phyloP scores from a whole-genome alignment of 2,888 invertebrate species.

The Melanargia galathea region DNA sequence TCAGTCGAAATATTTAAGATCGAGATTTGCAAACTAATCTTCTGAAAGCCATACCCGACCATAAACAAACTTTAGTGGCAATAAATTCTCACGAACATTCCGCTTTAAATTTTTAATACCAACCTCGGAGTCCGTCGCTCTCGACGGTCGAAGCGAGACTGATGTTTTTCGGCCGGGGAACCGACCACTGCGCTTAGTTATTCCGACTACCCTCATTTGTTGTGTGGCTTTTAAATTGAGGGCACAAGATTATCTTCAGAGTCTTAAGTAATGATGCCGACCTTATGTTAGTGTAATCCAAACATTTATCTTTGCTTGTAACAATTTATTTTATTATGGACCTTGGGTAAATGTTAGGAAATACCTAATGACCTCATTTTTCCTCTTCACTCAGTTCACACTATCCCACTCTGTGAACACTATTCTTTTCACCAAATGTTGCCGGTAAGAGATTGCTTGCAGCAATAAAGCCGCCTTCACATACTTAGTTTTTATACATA shows the following conservation, averaged over 20 bases:
- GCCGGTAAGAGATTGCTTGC: no score
- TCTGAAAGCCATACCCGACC: constrained; percentile 60
- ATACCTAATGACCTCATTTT: not conserved
- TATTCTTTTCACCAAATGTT: not conserved
- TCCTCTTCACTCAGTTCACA: no score
- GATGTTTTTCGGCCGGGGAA: constrained; percentile 61
- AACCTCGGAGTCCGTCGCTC: constrained; percentile 61
- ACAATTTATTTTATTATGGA: not conserved
- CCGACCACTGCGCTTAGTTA: constrained; percentile 75
- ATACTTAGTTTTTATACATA: no score
- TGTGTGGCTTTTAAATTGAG: constrained; percentile 71
- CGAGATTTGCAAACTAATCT: constrained; percentile 55
- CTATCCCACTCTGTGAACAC: not conserved
- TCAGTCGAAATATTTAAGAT: constrained; percentile 6
- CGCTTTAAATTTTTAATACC: constrained; percentile 72
- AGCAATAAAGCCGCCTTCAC: no score
- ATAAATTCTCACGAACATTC: constrained; percentile 66
- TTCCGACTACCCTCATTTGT: constrained; percentile 77
- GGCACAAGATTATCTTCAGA: constrained; percentile 45
- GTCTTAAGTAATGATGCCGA: constrained; percentile 31
- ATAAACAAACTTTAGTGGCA: constrained; percentile 65
- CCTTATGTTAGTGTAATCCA: constrained; percentile 27
- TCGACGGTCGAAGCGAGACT: constrained; percentile 70
- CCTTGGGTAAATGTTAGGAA: not conserved
- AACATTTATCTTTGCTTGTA: constrained; percentile 24